Conservation (phyloP, 2,888 invertebrate species). For the Ophion costatus region DNA sequence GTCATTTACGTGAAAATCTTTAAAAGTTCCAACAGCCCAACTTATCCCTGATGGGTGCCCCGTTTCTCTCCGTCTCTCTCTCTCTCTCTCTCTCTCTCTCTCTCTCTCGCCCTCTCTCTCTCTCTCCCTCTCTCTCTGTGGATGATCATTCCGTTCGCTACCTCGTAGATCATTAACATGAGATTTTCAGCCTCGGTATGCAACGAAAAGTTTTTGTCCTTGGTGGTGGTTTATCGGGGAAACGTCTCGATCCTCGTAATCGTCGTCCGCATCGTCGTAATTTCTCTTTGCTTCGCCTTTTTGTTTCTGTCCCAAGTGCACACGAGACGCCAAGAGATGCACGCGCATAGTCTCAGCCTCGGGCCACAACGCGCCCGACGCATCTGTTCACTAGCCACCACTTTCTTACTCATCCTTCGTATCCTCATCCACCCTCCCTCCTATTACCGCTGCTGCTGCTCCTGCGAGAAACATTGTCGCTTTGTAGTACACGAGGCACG, state of each 20-base stretch:
- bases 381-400: slow-evolving; percentile 79
- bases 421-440: slow-evolving; percentile 63
- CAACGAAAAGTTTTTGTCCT: background rate
- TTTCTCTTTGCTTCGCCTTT: slow-evolving; percentile 11
- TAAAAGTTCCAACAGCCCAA: background rate
- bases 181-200: background rate
- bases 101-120: background rate
- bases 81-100: no score
- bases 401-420: slow-evolving; percentile 75
- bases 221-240: background rate
- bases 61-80: background rate
- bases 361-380: slow-evolving; percentile 79
- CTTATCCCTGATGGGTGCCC: background rate
- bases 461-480: slow-evolving; percentile 48
- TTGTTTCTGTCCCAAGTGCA: slow-evolving; percentile 68
- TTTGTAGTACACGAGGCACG: background rate
- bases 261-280: slow-evolving; percentile 26
- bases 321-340: slow-evolving; percentile 77
- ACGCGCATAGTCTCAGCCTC: slow-evolving; percentile 80
- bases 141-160: slow-evolving; percentile 17
- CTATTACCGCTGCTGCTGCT: slow-evolving; percentile 76
- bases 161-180: slow-evolving; percentile 13
- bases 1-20: slow-evolving; percentile 12
- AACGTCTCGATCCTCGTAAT: slow-evolving; percentile 16
- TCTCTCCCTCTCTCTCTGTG: background rate